These are phyloP conservation scores for Lordiphosa andalusiaca DNA, from an alignment of 2,888 invertebrate genomes.

Conservation along the genomic window DNA sequence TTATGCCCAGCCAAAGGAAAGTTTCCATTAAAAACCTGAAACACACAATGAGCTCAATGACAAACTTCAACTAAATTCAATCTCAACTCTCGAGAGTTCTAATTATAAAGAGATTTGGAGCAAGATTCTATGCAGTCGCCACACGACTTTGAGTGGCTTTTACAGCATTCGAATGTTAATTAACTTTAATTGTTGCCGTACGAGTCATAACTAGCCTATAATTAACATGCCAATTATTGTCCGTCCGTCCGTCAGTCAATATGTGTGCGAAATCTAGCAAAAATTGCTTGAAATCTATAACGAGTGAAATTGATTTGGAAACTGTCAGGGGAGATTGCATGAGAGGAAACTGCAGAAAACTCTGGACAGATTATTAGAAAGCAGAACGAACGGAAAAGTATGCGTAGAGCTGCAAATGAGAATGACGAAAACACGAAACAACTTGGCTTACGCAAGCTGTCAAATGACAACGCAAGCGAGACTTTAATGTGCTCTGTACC, in stretches of 20 bases:
- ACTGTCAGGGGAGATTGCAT: slow-evolving; percentile 8
- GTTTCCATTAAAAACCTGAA: slow-evolving; percentile 6
- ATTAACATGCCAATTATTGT: slow-evolving; percentile 78
- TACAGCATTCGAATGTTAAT: slow-evolving; percentile 62
- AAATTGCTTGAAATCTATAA: slow-evolving; percentile 48
- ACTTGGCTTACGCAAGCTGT: too few relatives aligned
- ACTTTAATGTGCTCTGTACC: too few relatives aligned
- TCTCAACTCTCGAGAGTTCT: slow-evolving; percentile 7
- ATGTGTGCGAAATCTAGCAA: slow-evolving; percentile 38
- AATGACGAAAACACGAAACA: too few relatives aligned
- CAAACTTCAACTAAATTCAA: slow-evolving; percentile 7
- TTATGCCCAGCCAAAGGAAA: slow-evolving; percentile 16
- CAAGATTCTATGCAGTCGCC: slow-evolving; percentile 8
- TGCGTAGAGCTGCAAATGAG: too few relatives aligned
- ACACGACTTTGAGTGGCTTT: slow-evolving; percentile 11
- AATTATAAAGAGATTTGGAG: slow-evolving; percentile 28
- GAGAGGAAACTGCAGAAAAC: neutral
- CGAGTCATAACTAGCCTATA: slow-evolving; percentile 76
- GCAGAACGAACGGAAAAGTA: neutral
- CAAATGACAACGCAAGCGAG: too few relatives aligned
- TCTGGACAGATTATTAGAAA: neutral
- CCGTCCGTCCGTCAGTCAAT: slow-evolving; percentile 12
- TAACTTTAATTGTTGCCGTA: slow-evolving; percentile 77
- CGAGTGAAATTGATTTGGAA: slow-evolving; percentile 24
- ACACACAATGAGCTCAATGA: slow-evolving; percentile 6